Conservation (phyloP, 2,797 vertebrate genomes). For the Myoxocephalus aenaeus region DNA sequence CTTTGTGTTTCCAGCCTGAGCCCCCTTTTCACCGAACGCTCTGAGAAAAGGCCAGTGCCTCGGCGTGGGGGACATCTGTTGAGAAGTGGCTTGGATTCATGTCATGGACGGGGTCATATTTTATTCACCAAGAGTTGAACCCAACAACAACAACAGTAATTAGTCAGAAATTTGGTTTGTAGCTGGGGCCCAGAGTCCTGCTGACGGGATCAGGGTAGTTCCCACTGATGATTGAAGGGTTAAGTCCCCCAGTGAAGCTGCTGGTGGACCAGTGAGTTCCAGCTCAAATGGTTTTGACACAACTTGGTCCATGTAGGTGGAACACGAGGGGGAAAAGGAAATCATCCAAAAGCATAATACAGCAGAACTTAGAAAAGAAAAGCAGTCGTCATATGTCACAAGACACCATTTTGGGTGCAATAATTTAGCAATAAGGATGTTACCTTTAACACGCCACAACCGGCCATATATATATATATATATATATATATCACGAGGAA, state of each 20-base stretch:
- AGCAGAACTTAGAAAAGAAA: no score
- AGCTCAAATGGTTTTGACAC: background rate
- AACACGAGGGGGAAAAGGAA: background rate
- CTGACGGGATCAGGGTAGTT: no score
- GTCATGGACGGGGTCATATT: slow-evolving; percentile 64
- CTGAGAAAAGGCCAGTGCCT: slow-evolving; percentile 72
- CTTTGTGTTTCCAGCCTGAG: slow-evolving; percentile 73
- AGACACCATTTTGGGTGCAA: no score
- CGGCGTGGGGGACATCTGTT: slow-evolving; percentile 75
- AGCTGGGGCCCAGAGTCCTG: slow-evolving; percentile 28
- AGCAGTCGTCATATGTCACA: no score
- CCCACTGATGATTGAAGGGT: background rate
- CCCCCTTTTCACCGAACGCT: slow-evolving; percentile 60
- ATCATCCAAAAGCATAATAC: background rate
- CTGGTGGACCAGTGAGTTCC: background rate
- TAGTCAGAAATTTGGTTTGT: slow-evolving; percentile 70
- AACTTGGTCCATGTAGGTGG: slow-evolving; percentile 6
- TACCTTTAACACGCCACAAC: no score
- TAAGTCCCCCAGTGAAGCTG: background rate
- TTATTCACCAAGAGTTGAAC: slow-evolving; percentile 67
- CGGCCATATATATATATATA: no score
- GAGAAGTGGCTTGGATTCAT: slow-evolving; percentile 72
- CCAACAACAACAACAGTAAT: slow-evolving; percentile 70
- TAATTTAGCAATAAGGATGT: no score
- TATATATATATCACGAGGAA: no score